Evolutionary conservation across 2,113 vertebrate species (phyloP), one percentile per base, ranked within the genome.

Genomic region (Petrocephalus zakoni): DNA sequence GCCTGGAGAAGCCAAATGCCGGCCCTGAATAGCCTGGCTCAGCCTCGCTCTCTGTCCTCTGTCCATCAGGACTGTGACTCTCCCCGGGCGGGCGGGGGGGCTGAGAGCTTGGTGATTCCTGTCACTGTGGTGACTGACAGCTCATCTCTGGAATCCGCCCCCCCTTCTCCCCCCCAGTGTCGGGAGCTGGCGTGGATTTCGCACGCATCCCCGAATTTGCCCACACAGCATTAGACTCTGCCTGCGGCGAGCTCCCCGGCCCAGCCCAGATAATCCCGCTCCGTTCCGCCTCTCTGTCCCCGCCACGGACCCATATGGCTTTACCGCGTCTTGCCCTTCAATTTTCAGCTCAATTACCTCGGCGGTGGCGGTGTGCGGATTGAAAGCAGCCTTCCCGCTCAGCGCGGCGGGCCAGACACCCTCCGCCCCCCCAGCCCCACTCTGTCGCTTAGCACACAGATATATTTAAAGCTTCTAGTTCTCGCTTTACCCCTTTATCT

Each of bases 281-380:
- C 92, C 89, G 90, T 91, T 93, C 93, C 91, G 89, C 88, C 85
- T 88, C 58, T 81, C 87, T 55, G 75, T 88, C 55, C 86, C 90
- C 11, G 49, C 68, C 4, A 47, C 92, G 88, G 90, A 90, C 84
- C 86, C 52, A 85, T 87, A 90, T 89, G 92, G 93, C 90, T 94
- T 94, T 93, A 92, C 91, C 84, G 91, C 89, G 91, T 90, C 91
- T 93, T 89, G 89, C 93, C 92, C 95, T 95, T 95, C 93, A 94
- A 95, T 95, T 95, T 95, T 95, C 94, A 94, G 94, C 94, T 94
- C 94, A 95, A 95, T 95, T 95, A 94, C 94, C 94, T 93, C 91
- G 92, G 90, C 93, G 92, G 92, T 92, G 47, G 52, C 61, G 4
- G 15, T 55, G 61, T 25, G 61, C 2, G 61, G 61, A 64, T 64